phyloP scores from a whole-genome alignment of 2,113 vertebrate genomes.

The Setophaga kirtlandii region DNA sequence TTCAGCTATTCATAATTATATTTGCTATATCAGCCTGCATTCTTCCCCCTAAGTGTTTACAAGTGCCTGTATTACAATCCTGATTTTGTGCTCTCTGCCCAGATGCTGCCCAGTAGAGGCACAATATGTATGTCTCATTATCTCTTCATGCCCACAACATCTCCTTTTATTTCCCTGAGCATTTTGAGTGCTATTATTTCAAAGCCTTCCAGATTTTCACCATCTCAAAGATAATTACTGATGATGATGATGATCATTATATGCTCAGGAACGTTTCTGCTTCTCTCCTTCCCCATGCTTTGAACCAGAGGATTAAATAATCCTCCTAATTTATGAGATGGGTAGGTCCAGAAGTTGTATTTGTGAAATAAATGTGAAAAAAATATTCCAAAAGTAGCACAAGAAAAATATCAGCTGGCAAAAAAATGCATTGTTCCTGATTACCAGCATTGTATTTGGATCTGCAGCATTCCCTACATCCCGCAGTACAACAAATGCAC shows the following conservation, averaged over 20 bases:
- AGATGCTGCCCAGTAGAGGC: background rate
- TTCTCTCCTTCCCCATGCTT: background rate
- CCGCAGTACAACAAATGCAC: background rate
- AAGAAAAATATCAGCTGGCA: background rate
- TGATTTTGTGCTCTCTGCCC: background rate
- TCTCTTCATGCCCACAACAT: background rate
- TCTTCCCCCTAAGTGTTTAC: background rate
- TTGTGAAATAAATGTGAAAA: background rate
- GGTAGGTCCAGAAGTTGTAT: background rate
- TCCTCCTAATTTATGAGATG: background rate
- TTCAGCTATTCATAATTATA: background rate
- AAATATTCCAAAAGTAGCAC: background rate
- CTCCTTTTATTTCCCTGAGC: background rate
- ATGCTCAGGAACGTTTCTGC: background rate
- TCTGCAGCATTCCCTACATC: background rate
- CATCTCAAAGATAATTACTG: background rate
- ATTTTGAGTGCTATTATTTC: background rate
- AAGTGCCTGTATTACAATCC: background rate
- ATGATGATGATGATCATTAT: background rate
- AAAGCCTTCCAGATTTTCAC: background rate
- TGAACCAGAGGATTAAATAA: background rate
- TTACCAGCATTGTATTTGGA: background rate
- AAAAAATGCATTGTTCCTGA: background rate
- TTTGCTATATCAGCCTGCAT: background rate
- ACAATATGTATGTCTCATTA: background rate